These are phyloP conservation scores for Macrocentrus cingulum DNA, from an alignment of 1,140 invertebrate species.

Conservation along the genomic window DNA sequence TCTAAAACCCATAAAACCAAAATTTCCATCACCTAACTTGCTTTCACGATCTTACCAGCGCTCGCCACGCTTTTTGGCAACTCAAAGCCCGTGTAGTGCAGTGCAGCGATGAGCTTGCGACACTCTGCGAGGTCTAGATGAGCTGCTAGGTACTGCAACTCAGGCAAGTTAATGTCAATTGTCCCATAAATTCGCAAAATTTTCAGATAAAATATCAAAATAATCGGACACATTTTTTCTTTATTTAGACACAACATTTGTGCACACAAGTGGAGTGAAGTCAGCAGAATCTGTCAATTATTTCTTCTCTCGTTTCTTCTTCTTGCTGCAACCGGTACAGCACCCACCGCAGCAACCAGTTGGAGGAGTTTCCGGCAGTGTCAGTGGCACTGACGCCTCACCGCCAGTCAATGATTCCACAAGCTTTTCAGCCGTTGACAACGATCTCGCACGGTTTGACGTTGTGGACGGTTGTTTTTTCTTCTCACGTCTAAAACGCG, in stretches of 20 bases:
- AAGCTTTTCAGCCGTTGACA: neutral
- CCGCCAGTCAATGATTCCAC: slow-evolving; percentile 16
- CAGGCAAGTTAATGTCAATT: slow-evolving; percentile 61
- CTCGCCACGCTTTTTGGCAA: slow-evolving; percentile 52
- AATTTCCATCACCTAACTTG: no score
- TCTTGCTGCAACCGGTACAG: slow-evolving; percentile 45
- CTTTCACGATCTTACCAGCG: slow-evolving; percentile 58
- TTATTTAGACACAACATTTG: no score
- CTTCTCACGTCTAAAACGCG: no score
- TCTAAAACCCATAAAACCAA: slow-evolving; percentile 34
- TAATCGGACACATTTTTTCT: no score
- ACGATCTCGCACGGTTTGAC: no score
- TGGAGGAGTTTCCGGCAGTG: slow-evolving; percentile 37
- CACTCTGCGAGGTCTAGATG: slow-evolving; percentile 62
- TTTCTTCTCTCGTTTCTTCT: slow-evolving; percentile 37
- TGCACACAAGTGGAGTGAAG: slow-evolving; percentile 7
- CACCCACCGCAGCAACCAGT: slow-evolving; percentile 40
- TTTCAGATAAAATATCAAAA: no score
- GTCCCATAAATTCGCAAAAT: slow-evolving; percentile 42
- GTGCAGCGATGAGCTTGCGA: slow-evolving; percentile 58
- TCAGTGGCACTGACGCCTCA: slow-evolving; percentile 22
- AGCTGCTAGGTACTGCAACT: slow-evolving; percentile 62
- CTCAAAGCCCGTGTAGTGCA: slow-evolving; percentile 60
- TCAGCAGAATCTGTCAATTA: slow-evolving; percentile 22
- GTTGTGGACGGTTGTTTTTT: no score